Evolutionary conservation across 2,797 vertebrate genomes (phyloP), one percentile per base, ranked within the genome.

Genomic region (Amblyraja radiata): DNA sequence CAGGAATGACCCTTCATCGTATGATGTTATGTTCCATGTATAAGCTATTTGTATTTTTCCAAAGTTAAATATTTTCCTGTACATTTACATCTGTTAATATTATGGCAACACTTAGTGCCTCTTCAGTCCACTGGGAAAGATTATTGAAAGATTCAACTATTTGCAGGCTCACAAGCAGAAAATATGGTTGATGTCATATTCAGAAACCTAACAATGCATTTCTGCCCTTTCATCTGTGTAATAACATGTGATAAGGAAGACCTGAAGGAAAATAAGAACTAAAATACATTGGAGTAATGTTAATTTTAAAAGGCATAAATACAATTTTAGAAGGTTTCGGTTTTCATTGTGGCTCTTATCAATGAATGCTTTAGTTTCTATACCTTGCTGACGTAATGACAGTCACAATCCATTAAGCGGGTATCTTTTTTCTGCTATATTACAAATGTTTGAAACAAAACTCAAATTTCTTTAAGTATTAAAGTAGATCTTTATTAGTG

Each of bases 201-300:
- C 58, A 65, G 28, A 86, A 84, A 83, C 46, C 46, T 5, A 54
- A 36, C 10, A 65, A 65, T n/a, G 16, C 6, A 63, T 86, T 86
- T 63, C 83, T 86, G 58, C 58, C 58, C 6, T 65, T 86, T 86
- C 83, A 86, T n/a, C 58, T 86, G 83, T 63, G 28, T 63, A 58
- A 63, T 63, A 28, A 25, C 28, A n/a, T 13, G 28, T 18, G 61
- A 65, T 32, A 58, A n/a, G 83, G 28, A 58, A n/a, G 83, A 32
- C 83, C 58, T 63, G 83, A 63, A 65, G 6, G 58, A n/a, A n/a
- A 86, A 86, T 86, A 86, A 63, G 54, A 63, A 86, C 14, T 86
- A 65, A 86, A 86, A 63, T 86, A 32, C 83, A 65, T 65, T 61
- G 23, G 83, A n/a, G 83, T 86, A 86, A 65, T 86, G 32, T 86